Evolutionary conservation across 2,888 invertebrate genomes (phyloP).

Genomic region (Hypsopygia costalis): DNA sequence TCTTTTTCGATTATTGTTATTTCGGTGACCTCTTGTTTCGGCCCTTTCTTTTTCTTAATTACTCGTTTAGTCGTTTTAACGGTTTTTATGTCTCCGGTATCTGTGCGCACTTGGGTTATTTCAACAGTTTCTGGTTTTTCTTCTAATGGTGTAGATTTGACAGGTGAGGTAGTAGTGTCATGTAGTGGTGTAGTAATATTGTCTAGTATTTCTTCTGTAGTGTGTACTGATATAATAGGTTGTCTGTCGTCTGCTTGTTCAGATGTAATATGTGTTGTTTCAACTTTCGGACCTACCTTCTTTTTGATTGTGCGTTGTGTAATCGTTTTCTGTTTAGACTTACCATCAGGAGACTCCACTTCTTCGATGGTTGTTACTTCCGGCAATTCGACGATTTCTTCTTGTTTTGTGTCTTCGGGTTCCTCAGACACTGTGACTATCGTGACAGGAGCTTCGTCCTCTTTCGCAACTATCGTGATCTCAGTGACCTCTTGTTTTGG

Average conservation of each 20-base stretch:
- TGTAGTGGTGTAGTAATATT: conserved; percentile 15
- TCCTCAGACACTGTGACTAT: conserved; percentile 10
- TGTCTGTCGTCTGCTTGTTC: conserved; percentile 40
- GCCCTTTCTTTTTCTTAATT: conserved; percentile 30
- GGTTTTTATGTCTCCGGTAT: conserved; percentile 18
- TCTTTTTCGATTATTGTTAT: conserved; percentile 1
- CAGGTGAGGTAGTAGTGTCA: not conserved
- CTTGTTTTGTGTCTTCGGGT: conserved; percentile 34
- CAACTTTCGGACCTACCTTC: conserved; percentile 20
- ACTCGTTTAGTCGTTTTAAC: conserved; percentile 28
- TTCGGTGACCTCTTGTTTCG: conserved; percentile 17
- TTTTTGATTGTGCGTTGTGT: conserved; percentile 26
- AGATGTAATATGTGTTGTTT: conserved; percentile 25
- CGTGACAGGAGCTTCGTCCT: not conserved
- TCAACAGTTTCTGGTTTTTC: conserved; percentile 28
- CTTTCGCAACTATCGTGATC: conserved; percentile 48
- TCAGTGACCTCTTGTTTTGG: conserved; percentile 59
- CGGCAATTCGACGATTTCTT: conserved; percentile 36
- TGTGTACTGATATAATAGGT: conserved; percentile 23
- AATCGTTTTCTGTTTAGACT: conserved; percentile 36
- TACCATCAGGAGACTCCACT: conserved; percentile 35
- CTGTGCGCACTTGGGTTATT: conserved; percentile 20
- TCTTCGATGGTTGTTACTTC: conserved; percentile 40
- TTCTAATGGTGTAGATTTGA: conserved; percentile 2
- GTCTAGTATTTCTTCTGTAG: conserved; percentile 29